Evolutionary conservation across 1,140 invertebrate species (phyloP).

Genomic region (Paraescarpia echinospica): DNA sequence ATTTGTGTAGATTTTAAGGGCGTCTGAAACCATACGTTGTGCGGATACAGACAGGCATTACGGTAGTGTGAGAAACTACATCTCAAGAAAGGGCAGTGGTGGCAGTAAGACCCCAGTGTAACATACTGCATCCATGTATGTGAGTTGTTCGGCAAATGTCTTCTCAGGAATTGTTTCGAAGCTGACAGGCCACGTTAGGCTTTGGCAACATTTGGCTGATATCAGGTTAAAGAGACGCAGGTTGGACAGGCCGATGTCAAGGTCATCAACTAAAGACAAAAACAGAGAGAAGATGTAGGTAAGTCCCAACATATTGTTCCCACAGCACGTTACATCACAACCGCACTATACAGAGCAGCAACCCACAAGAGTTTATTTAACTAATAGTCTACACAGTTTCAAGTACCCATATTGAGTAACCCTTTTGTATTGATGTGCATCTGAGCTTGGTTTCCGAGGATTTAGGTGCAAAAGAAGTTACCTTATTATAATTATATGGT

Average conservation of each 20-base stretch:
- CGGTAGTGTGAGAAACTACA: not conserved
- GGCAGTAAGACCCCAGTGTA: not conserved
- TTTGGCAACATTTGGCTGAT: not conserved
- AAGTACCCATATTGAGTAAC: too few relatives aligned
- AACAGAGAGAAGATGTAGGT: not conserved
- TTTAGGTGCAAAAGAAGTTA: too few relatives aligned
- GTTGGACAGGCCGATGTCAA: not conserved
- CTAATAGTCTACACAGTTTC: too few relatives aligned
- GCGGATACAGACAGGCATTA: too few relatives aligned
- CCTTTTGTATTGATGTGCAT: too few relatives aligned
- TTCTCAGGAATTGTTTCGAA: slow-evolving; percentile 78
- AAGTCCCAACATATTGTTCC: too few relatives aligned
- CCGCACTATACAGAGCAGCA: not conserved
- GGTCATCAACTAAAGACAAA: not conserved
- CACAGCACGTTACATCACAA: not conserved
- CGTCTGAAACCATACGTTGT: too few relatives aligned
- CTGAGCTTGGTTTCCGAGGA: too few relatives aligned
- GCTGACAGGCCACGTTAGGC: slow-evolving; percentile 26
- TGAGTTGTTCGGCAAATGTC: slow-evolving; percentile 95
- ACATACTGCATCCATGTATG: slow-evolving; percentile 88
- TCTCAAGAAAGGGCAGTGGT: not conserved
- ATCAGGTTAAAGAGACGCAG: not conserved
- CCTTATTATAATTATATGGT: too few relatives aligned
- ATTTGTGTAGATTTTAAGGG: slow-evolving; percentile 56
- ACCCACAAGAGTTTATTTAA: not conserved